Evolutionary conservation across 2,113 vertebrate genomes (phyloP), one percentile per base, ranked within the genome.

Genomic region (Amblyopsis rosae): DNA sequence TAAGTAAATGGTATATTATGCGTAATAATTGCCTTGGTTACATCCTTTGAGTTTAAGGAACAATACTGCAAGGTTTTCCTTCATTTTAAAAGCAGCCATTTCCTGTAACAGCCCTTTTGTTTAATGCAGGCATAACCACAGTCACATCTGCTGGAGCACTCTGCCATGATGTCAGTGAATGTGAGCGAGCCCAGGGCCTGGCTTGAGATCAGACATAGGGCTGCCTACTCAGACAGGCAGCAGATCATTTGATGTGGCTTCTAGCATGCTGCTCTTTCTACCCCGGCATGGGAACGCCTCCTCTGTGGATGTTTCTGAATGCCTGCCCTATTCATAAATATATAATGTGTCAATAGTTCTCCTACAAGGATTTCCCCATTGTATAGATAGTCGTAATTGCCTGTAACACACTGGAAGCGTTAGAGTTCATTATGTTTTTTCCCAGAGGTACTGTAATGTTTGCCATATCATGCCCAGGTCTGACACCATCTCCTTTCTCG

Each of bases 71-170:
- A 72, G 71, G 77, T 65, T 67, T 70, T 53, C 47, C 69, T 64
- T 62, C 65, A 59, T 46, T 89, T 82, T 77, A 82, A 86, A 88
- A 87, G 67, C 68, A 75, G 81, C 80, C 81, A 90, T 91, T 93
- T 91, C 90, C 88, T 90, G 82, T 84, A 87, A 87, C 79, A 86
- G 78, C 79, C 83, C 79, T 82, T 85, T 75, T 82, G 76, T 82
- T 87, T 88, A 89, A 91, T 79, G 68, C 76, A 83, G 80, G 76
- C 86, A 83, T 64, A 73, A 88, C 86, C 91, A 87, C 89, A 91
- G 89, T 91, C 86, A 92, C 92, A 95, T 95, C 93, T 96, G 93
- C 91, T 77, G 88, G 80, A 82, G 56, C 85, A 87, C 79, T 88
- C 88, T 88, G 90, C 84, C 81, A 49, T 93, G 88, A 92, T 87